These are phyloP conservation scores for Cephalotes varians DNA, from an alignment of 2,888 invertebrate genomes.

Conservation along the genomic window DNA sequence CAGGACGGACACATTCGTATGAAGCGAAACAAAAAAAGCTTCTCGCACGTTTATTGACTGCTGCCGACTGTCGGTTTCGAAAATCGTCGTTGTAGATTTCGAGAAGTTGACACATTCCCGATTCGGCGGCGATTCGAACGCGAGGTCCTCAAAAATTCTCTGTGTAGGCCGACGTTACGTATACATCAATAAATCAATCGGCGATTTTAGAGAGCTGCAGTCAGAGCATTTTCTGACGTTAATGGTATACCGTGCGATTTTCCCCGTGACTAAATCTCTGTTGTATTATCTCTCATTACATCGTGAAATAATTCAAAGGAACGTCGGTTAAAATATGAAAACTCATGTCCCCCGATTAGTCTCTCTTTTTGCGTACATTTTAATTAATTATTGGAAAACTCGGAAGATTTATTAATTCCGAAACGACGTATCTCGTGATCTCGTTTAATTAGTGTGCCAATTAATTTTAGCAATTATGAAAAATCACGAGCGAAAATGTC, in stretches of 20 bases:
- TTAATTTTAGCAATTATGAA: slow-evolving; percentile 29
- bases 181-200: slow-evolving; percentile 40
- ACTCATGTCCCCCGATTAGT: background rate
- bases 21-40: slow-evolving; percentile 30
- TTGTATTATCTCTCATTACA: background rate
- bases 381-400: slow-evolving; percentile 22
- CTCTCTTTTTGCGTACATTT: background rate
- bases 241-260: background rate
- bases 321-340: background rate
- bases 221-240: slow-evolving; percentile 1
- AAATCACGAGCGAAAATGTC: slow-evolving; percentile 1
- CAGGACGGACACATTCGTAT: slow-evolving; percentile 19
- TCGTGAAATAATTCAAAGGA: background rate
- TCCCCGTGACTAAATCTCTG: background rate
- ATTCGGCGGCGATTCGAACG: slow-evolving; percentile 18
- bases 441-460: slow-evolving; percentile 27
- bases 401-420: background rate
- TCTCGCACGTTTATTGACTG: slow-evolving; percentile 27
- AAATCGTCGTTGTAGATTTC: slow-evolving; percentile 32
- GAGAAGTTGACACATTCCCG: slow-evolving; percentile 38
- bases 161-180: background rate
- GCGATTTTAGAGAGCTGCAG: background rate
- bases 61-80: slow-evolving; percentile 24
- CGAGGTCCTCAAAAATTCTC: slow-evolving; percentile 24
- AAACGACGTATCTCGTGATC: background rate